A percentile compares a stretch with the other conserved stretches of the same genome.
Conservation (phyloP, 2,888 invertebrate species). For the Tridacna gigas region DNA sequence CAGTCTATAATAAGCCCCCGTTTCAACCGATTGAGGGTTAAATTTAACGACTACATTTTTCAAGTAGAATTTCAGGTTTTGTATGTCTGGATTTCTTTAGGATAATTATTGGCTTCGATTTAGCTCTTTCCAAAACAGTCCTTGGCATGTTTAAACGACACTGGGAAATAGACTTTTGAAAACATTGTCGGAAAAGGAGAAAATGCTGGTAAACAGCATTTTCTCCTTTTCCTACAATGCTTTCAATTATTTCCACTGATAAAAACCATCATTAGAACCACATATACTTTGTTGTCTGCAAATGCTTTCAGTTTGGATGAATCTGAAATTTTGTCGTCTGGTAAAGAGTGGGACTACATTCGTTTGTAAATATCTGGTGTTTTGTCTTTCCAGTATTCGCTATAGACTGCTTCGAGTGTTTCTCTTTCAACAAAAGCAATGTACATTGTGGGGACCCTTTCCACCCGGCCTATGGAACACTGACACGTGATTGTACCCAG, state of each 20-base stretch:
- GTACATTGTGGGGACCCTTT: conserved; percentile 86
- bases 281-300: background rate
- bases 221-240: background rate
- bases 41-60: too few relatives aligned
- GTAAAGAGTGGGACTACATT: background rate
- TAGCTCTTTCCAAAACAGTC: too few relatives aligned
- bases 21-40: too few relatives aligned
- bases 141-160: too few relatives aligned
- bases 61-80: too few relatives aligned
- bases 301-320: background rate
- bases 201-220: background rate
- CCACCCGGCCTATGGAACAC: conserved; percentile 85
- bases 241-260: background rate
- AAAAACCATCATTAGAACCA: background rate
- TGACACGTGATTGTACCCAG: conserved; percentile 85
- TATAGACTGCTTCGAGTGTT: conserved; percentile 86
- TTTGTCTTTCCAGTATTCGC: conserved; percentile 53
- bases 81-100: too few relatives aligned
- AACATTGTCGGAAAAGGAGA: background rate
- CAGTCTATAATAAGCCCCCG: too few relatives aligned
- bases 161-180: too few relatives aligned
- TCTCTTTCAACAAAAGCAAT: conserved; percentile 86
- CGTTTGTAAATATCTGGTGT: too few relatives aligned
- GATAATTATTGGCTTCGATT: too few relatives aligned
- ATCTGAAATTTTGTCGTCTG: background rate